Conservation (phyloP, 2,797 vertebrate genomes). For the Selene dorsalis region DNA sequence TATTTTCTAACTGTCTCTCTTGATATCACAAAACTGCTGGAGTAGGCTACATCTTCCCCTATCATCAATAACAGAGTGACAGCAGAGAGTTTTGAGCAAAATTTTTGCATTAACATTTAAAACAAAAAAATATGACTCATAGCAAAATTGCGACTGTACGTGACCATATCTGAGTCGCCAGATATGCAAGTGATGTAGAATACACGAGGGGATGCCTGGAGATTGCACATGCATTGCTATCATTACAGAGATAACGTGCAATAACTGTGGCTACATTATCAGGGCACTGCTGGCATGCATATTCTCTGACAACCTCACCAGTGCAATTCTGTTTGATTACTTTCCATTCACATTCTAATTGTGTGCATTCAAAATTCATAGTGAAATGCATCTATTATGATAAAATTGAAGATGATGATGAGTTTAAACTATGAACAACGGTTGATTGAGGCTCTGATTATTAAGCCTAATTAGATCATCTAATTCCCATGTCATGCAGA, state of each 20-base stretch:
- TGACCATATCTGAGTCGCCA: conserved; percentile 42
- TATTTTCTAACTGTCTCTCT: conserved; percentile 27
- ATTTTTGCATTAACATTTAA: conserved; percentile 21
- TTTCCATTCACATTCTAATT: conserved; percentile 56
- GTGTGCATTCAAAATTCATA: conserved; percentile 43
- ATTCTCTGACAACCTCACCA: conserved; percentile 59
- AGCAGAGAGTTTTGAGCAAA: conserved; percentile 28
- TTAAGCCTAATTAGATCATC: conserved; percentile 62
- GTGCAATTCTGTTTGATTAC: conserved; percentile 66
- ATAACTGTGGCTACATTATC: conserved; percentile 61
- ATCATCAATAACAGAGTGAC: conserved; percentile 45
- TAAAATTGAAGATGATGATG: conserved; percentile 50
- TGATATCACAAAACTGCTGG: conserved; percentile 25
- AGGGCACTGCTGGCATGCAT: conserved; percentile 51
- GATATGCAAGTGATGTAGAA: conserved; percentile 46
- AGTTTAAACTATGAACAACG: conserved; percentile 43
- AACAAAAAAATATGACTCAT: conserved; percentile 25
- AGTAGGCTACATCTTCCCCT: conserved; percentile 12
- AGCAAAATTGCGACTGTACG: conserved; percentile 8
- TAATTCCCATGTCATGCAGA: conserved; percentile 42
- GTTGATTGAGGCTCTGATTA: conserved; percentile 62
- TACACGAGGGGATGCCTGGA: conserved; percentile 40
- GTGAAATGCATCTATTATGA: conserved; percentile 51
- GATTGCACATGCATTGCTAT: conserved; percentile 62
- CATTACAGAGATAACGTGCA: conserved; percentile 63